phyloP scores from a whole-genome alignment of 2,797 vertebrate genomes.

The Clarias fuscus region DNA sequence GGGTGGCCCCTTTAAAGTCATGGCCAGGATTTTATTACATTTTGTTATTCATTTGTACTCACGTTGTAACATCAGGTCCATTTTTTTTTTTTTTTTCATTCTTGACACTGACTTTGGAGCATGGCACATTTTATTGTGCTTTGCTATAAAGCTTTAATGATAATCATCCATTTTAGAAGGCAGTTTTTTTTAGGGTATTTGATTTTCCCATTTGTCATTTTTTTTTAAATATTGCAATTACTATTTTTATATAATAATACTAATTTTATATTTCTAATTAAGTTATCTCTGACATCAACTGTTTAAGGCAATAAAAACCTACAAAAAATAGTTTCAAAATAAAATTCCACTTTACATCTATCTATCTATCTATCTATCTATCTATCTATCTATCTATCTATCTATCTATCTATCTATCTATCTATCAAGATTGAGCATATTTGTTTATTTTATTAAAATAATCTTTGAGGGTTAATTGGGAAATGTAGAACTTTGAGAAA shows the following conservation, averaged over 20 bases:
- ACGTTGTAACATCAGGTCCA: not conserved
- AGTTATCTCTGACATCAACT: not conserved
- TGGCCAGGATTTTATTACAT: not conserved
- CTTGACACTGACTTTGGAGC: not conserved
- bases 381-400: conserved; percentile 2
- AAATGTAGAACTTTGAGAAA: no score
- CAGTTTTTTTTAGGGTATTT: not conserved
- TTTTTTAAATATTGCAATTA: not conserved
- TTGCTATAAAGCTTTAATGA: not conserved
- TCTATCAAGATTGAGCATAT: not conserved
- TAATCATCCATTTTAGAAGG: not conserved
- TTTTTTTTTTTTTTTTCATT: not conserved
- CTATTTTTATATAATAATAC: not conserved
- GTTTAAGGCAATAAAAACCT: not conserved
- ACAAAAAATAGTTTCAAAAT: no score
- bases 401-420: conserved; percentile 3
- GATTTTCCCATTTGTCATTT: not conserved
- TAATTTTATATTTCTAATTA: not conserved
- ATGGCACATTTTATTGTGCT: not conserved
- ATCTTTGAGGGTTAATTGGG: no score
- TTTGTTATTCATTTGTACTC: not conserved
- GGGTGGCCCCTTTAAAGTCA: not conserved
- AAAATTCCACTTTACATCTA: not conserved
- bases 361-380: conserved; percentile 10
- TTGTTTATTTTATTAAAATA: no score